phyloP scores from a whole-genome alignment of 2,888 invertebrate species.

The Phoenoteleia sp. region DNA sequence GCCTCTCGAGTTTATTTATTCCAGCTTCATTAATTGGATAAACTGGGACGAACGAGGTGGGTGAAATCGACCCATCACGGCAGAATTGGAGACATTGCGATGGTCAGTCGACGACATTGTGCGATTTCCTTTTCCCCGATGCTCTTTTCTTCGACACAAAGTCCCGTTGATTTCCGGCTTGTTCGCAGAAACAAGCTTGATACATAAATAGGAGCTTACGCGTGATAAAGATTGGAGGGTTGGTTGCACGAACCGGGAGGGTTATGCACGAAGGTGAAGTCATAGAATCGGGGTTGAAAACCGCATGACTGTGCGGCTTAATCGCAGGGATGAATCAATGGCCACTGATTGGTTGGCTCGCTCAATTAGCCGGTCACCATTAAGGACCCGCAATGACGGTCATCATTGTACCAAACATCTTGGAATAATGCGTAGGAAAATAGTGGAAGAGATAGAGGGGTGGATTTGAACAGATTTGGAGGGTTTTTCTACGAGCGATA shows the following conservation, averaged over 20 bases:
- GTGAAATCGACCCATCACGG: constrained; percentile 30
- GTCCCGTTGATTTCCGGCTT: constrained; percentile 58
- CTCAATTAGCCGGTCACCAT: constrained; percentile 74
- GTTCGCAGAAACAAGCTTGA: constrained; percentile 40
- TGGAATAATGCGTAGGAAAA: constrained; percentile 46
- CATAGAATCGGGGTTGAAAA: constrained; percentile 69
- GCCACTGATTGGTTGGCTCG: constrained; percentile 80
- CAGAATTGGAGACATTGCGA: constrained; percentile 28
- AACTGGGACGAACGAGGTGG: constrained; percentile 14
- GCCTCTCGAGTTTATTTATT: constrained; percentile 30
- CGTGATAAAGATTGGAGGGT: constrained; percentile 65
- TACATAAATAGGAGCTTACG: constrained; percentile 51
- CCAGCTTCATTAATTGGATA: constrained; percentile 42
- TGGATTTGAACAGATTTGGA: background rate
- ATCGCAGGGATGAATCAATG: constrained; percentile 79
- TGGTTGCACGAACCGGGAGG: constrained; percentile 31
- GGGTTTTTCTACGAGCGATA: background rate
- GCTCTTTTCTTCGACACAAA: constrained; percentile 53
- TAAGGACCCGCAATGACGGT: constrained; percentile 78
- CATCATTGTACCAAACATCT: constrained; percentile 76
- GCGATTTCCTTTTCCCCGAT: constrained; percentile 56
- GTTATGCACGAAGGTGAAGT: constrained; percentile 11
- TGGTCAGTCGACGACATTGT: constrained; percentile 40
- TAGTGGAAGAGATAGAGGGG: background rate
- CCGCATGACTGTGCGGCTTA: constrained; percentile 60